These are phyloP conservation scores for Drosophila mettleri DNA, from an alignment of 2,888 invertebrate genomes.

Conservation along the genomic window DNA sequence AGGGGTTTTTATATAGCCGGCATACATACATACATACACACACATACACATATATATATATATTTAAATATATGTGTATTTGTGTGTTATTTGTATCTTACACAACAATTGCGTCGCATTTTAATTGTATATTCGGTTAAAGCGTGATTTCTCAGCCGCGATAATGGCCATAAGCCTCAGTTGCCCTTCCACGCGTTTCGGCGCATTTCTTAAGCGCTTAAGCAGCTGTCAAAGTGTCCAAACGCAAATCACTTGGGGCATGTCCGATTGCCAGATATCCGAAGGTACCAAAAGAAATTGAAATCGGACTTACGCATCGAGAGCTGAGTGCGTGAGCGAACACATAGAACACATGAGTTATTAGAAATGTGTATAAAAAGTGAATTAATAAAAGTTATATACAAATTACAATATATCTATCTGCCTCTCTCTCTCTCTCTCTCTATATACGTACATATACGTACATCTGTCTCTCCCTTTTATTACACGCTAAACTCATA, in stretches of 20 bases:
- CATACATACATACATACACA: too few species aligned
- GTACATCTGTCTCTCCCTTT: not conserved
- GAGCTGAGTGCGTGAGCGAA: slow-evolving; percentile 6
- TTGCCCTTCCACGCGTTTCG: slow-evolving; percentile 34
- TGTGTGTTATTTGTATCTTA: slow-evolving; percentile 20
- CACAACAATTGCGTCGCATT: slow-evolving; percentile 69
- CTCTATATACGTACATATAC: not conserved
- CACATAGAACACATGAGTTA: not conserved
- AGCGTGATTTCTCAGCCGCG: slow-evolving; percentile 51
- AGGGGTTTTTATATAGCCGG: not conserved
- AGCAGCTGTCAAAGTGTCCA: slow-evolving; percentile 74
- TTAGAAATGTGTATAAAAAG: not conserved
- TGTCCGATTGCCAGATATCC: slow-evolving; percentile 42
- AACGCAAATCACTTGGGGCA: slow-evolving; percentile 39
- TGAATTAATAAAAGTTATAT: not conserved
- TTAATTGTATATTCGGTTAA: slow-evolving; percentile 59
- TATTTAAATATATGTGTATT: not conserved
- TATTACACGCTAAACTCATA: not conserved
- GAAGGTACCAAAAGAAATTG: slow-evolving; percentile 44
- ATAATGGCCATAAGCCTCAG: slow-evolving; percentile 49
- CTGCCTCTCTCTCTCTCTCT: not conserved
- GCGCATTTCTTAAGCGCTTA: slow-evolving; percentile 64
- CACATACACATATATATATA: slow-evolving; percentile 10
- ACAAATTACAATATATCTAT: too few species aligned
- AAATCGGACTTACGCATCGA: slow-evolving; percentile 48